Evolutionary conservation across 2,888 invertebrate genomes (phyloP), one percentile per base, ranked within the genome.

Genomic region (Didymodactylos carnosus): DNA sequence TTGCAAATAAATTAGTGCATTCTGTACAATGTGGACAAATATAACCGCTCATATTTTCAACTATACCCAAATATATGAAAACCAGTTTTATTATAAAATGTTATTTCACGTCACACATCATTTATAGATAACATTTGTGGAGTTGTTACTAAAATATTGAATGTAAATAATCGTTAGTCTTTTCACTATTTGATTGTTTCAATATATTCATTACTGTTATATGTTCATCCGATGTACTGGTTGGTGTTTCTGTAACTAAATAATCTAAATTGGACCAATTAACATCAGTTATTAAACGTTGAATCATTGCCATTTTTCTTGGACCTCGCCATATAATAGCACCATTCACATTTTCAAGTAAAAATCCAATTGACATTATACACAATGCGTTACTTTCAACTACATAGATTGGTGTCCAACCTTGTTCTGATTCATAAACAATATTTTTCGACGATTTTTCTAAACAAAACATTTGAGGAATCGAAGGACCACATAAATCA

Each of bases 291-390:
- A 75, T 69, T 49, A 75, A 72, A 23, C 69, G 49, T 69, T 73
- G 69, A 70, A 97, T 93, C 90, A 95, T 83, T 88, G 90, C 91
- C 85, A 94, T 97, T 84, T 98, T 99, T 83, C 94, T 93, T 0
- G 98, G 97, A 39, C 98, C 98, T 78, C 98, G 87, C 98, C 98
- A 98, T 79, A 99, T 94, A 23, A 99, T 90, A 0, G 97, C 95
- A 82, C 94, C 92, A 81, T 92, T 91, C 0, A 90, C 88, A 78
- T 89, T 89, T 69, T 87, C 87, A n/a, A 82, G 77, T 23, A 82
- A 77, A 76, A 83, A 82, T 0, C 94, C 97, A 81, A 97, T 91
- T 0, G 95, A 97, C 94, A 98, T 95, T 72, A 98, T 86, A 8
- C 90, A 35, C 19, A 62, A 62, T 62, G 10, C 19, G 19, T 29